A percentile compares a stretch with the other conserved stretches of the same genome.
Evolutionary conservation across 2,113 vertebrate genomes (phyloP).

Genomic region (Aphyosemion australe): DNA sequence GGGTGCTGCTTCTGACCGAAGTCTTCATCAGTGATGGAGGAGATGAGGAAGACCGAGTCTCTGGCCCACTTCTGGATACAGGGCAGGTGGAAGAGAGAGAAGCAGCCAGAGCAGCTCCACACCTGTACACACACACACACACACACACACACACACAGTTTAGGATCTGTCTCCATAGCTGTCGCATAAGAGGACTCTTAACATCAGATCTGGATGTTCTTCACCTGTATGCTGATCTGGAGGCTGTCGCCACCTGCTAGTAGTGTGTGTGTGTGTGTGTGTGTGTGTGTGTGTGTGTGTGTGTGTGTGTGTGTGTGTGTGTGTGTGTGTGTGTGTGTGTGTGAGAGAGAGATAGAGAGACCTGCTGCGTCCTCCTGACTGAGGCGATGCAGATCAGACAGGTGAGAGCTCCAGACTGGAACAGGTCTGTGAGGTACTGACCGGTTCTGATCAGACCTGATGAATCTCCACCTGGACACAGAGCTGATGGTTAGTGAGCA

Average conservation of each 20-base stretch:
- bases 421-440: constrained; percentile 92
- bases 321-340: constrained; percentile 3
- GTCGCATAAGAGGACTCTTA: too few species aligned
- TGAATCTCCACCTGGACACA: constrained; percentile 82
- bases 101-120: constrained; percentile 94
- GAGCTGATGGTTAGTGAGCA: too few species aligned
- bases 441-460: constrained; percentile 86
- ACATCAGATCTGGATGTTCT: too few species aligned
- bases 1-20: constrained; percentile 91
- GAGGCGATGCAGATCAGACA: constrained; percentile 98
- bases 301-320: constrained; percentile 3
- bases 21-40: constrained; percentile 89
- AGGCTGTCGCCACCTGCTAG: too few species aligned
- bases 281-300: neutral
- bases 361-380: constrained; percentile 92
- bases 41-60: constrained; percentile 92
- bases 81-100: constrained; percentile 94
- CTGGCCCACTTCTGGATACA: constrained; percentile 98
- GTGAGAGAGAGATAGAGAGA: too few species aligned
- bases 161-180: too few species aligned
- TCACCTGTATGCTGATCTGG: too few species aligned
- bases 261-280: neutral
- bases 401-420: constrained; percentile 91
- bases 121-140: constrained; percentile 78
- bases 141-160: neutral